Conservation (phyloP, 2,888 invertebrate genomes). For the Euzetes globulus region DNA sequence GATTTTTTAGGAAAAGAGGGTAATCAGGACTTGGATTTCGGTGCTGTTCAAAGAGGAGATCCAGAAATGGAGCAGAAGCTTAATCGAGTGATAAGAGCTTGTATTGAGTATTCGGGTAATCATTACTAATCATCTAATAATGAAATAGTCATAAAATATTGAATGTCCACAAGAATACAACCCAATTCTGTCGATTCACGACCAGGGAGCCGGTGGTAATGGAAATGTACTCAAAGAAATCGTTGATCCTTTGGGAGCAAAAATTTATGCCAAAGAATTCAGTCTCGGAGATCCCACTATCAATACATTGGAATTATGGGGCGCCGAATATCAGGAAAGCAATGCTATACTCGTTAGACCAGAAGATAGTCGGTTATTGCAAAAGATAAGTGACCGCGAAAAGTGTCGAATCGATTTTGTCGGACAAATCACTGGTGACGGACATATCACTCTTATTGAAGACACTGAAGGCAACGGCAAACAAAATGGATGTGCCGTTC, state of each 20-base stretch:
- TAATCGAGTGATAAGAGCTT: constrained; percentile 84
- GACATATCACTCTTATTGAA: constrained; percentile 53
- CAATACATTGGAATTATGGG: constrained; percentile 89
- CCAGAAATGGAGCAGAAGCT: constrained; percentile 98
- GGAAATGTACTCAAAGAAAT: constrained; percentile 93
- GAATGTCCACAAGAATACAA: constrained; percentile 48
- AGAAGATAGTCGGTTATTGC: constrained; percentile 58
- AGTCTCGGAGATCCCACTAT: constrained; percentile 90
- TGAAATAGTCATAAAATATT: not conserved
- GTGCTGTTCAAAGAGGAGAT: constrained; percentile 92
- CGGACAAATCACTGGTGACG: constrained; percentile 80
- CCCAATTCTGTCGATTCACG: constrained; percentile 91
- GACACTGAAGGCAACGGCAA: constrained; percentile 42
- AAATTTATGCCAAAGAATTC: constrained; percentile 76
- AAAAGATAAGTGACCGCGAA: constrained; percentile 71
- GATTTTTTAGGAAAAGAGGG: constrained; percentile 53
- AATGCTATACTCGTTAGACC: constrained; percentile 74
- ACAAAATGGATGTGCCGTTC: constrained; percentile 59
- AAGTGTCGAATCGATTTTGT: constrained; percentile 87
- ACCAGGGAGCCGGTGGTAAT: constrained; percentile 95
- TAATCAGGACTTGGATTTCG: constrained; percentile 78
- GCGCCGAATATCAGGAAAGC: constrained; percentile 95
- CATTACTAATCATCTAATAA: not conserved
- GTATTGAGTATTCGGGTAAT: constrained; percentile 67
- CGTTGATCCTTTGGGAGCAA: constrained; percentile 87